Evolutionary conservation across 2,113 vertebrate genomes (phyloP).

Genomic region (Dolichotis patagonum): DNA sequence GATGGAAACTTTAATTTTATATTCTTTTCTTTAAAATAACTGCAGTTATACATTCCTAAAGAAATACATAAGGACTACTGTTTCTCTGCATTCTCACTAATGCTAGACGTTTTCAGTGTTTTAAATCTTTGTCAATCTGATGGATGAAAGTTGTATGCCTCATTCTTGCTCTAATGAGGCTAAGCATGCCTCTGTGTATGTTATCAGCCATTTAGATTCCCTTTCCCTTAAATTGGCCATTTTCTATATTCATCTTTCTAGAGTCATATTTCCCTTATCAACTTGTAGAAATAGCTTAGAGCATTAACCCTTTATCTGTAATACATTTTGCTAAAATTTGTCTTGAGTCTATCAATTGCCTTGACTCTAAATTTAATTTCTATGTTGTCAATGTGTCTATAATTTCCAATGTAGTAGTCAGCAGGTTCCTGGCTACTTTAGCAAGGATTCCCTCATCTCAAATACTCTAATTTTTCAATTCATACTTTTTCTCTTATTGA

Average conservation of each 20-base stretch:
- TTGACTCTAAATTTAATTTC: constrained; percentile 28
- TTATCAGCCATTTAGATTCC: not conserved
- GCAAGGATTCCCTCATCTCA: not conserved
- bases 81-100: not conserved
- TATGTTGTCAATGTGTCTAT: not conserved
- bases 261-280: not conserved
- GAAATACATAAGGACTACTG: not conserved
- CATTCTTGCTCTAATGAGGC: not conserved
- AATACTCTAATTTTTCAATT: not conserved
- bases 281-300: not conserved
- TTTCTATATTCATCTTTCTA: not conserved
- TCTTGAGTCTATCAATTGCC: not conserved
- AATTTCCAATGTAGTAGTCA: not conserved
- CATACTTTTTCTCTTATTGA: not conserved
- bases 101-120: not conserved
- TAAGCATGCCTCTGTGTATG: not conserved
- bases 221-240: not conserved
- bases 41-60: not conserved
- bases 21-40: not conserved
- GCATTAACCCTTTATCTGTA: not conserved
- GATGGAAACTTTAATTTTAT: not conserved
- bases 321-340: not conserved
- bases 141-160: not conserved
- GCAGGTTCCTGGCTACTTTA: not conserved
- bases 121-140: not conserved